Percentiles rank a stretch among this genome's conserved stretches.
Conservation (phyloP, 2,797 vertebrate species). For the Gambusia yucatana region DNA sequence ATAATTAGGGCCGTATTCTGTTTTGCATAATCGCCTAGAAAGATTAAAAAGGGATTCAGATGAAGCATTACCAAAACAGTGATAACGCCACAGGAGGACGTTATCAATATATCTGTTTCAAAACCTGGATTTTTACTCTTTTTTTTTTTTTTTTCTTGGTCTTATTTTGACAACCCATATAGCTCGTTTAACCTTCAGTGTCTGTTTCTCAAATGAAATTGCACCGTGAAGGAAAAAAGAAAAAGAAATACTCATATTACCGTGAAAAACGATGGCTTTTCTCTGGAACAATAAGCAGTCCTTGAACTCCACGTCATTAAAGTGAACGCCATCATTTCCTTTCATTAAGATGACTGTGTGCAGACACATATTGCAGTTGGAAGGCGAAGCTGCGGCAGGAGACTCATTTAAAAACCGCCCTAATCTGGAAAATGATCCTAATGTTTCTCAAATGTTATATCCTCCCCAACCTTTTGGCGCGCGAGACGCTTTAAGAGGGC, state of each 20-base stretch:
- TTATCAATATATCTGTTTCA: conserved; percentile 78
- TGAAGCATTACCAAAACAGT: conserved; percentile 75
- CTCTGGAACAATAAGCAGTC: conserved; percentile 84
- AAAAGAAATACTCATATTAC: conserved; percentile 79
- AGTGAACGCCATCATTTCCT: conserved; percentile 83
- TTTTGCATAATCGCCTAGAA: conserved; percentile 75
- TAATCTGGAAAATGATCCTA: conserved; percentile 83
- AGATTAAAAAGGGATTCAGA: conserved; percentile 65
- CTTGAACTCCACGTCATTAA: conserved; percentile 84
- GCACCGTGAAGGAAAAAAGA: conserved; percentile 49
- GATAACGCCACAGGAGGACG: conserved; percentile 54
- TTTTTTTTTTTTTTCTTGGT: conserved; percentile 36
- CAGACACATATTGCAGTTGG: conserved; percentile 82
- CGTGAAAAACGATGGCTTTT: conserved; percentile 81
- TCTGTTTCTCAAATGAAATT: conserved; percentile 81
- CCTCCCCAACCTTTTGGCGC: conserved; percentile 71
- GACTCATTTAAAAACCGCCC: conserved; percentile 80
- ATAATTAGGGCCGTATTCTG: conserved; percentile 72
- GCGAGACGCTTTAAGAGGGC: conserved; percentile 63
- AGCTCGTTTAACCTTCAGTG: conserved; percentile 78
- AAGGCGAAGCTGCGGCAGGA: conserved; percentile 78
- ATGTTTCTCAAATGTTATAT: conserved; percentile 83
- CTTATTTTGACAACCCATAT: conserved; percentile 78
- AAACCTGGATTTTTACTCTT: conserved; percentile 35
- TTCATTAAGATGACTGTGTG: conserved; percentile 84